phyloP scores from a whole-genome alignment of 2,797 vertebrate species.

The Scolopax bukidnonensis region DNA sequence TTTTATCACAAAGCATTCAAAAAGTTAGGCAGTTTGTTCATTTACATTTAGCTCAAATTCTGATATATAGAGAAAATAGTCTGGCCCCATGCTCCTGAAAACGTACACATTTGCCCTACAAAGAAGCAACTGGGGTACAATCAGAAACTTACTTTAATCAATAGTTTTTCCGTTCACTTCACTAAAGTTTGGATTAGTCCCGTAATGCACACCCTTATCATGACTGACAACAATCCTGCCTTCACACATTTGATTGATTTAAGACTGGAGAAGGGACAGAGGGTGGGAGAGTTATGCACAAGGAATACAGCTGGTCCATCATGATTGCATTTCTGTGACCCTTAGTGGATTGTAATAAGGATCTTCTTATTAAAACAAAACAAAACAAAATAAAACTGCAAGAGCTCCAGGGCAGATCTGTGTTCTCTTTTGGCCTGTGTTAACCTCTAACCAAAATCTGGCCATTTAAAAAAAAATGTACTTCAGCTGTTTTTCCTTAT shows the following conservation, averaged over 20 bases:
- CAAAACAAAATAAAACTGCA: slow-evolving; percentile 30
- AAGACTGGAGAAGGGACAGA: not conserved
- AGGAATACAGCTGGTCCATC: not conserved
- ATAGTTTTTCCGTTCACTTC: not conserved
- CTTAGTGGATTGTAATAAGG: slow-evolving; percentile 16
- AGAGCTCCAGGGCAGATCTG: slow-evolving; percentile 48
- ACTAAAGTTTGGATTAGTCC: not conserved
- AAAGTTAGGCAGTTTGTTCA: not conserved
- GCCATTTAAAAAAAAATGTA: not conserved
- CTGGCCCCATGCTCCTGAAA: not conserved
- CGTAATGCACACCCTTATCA: not conserved
- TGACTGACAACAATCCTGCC: not conserved
- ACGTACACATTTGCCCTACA: not conserved
- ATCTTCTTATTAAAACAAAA: slow-evolving; percentile 61
- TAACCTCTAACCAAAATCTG: slow-evolving; percentile 57
- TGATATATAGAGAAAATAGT: not conserved
- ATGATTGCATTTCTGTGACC: slow-evolving; percentile 7
- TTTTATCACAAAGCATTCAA: not conserved
- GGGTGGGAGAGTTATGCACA: not conserved
- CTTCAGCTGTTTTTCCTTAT: slow-evolving; percentile 62
- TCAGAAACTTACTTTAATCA: not conserved
- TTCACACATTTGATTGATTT: not conserved
- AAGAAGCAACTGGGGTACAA: not conserved
- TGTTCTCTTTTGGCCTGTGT: slow-evolving; percentile 32
- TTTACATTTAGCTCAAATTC: not conserved